A percentile compares a stretch with the other conserved stretches of the same genome.
These are phyloP conservation scores for Lithobius niger DNA, from an alignment of 1,140 invertebrate genomes.

Conservation along the genomic window DNA sequence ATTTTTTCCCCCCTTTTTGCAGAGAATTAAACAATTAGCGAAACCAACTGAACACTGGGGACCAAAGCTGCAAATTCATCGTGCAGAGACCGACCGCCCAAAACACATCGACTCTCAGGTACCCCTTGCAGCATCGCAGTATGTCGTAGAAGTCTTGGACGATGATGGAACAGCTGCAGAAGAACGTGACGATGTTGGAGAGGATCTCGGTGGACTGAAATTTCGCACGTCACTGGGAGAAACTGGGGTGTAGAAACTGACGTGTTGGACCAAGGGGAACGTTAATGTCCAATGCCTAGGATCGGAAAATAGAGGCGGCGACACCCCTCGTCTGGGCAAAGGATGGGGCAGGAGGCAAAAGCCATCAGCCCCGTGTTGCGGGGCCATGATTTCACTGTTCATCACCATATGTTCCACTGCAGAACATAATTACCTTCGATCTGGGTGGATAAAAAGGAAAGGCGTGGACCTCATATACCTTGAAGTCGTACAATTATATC, in stretches of 20 bases:
- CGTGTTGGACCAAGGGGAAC: too few species aligned
- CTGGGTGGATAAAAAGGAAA: too few species aligned
- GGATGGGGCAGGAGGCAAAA: too few species aligned
- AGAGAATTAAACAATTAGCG: conserved; percentile 41
- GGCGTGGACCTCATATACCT: too few species aligned
- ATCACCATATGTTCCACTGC: too few species aligned
- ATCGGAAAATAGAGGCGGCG: too few species aligned
- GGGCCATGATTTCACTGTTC: too few species aligned
- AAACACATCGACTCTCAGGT: conserved; percentile 18
- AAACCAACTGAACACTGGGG: conserved; percentile 51
- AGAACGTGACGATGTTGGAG: not conserved
- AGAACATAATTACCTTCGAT: too few species aligned
- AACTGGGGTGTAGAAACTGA: conserved; percentile 2
- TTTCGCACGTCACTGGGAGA: not conserved
- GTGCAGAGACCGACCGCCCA: conserved; percentile 22
- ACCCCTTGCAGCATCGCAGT: conserved; percentile 4
- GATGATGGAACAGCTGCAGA: conserved; percentile 4
- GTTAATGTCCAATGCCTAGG: too few species aligned
- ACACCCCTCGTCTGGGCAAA: too few species aligned
- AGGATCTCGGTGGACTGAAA: not conserved
- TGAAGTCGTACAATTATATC: too few species aligned
- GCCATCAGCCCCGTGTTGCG: too few species aligned
- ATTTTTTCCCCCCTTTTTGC: conserved; percentile 13
- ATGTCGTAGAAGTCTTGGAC: conserved; percentile 8
- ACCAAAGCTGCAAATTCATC: conserved; percentile 29